phyloP scores from a whole-genome alignment of 2,797 vertebrate genomes.

The Nannoperca australis region DNA sequence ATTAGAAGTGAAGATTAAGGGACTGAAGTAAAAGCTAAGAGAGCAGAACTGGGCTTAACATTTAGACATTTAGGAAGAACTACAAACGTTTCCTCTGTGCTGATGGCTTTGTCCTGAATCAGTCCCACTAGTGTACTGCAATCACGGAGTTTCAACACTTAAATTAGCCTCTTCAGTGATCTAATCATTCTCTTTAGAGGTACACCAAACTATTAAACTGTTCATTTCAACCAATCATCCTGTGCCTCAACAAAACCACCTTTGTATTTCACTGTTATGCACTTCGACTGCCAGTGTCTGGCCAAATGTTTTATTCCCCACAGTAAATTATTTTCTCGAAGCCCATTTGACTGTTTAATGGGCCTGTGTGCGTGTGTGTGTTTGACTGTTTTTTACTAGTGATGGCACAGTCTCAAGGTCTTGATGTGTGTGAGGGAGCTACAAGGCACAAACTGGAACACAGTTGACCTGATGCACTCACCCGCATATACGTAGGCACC shows the following conservation, averaged over 20 bases:
- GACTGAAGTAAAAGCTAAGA: slow-evolving; percentile 10
- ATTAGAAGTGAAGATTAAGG: slow-evolving; percentile 6
- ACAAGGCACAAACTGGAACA: slow-evolving; percentile 25
- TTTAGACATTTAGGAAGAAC: slow-evolving; percentile 7
- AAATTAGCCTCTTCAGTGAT: slow-evolving; percentile 44
- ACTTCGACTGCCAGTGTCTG: slow-evolving; percentile 59
- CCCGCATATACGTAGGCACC: background rate
- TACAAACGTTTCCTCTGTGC: slow-evolving; percentile 27
- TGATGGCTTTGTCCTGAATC: slow-evolving; percentile 26
- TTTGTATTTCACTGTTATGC: slow-evolving; percentile 65
- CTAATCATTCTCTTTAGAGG: slow-evolving; percentile 59
- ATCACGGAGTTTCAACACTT: slow-evolving; percentile 42
- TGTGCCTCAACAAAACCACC: slow-evolving; percentile 63
- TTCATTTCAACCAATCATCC: slow-evolving; percentile 57
- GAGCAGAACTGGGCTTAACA: background rate
- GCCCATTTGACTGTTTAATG: slow-evolving; percentile 59
- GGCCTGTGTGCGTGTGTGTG: slow-evolving; percentile 20
- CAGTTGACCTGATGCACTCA: slow-evolving; percentile 31
- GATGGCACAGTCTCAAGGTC: slow-evolving; percentile 22
- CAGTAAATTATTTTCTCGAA: slow-evolving; percentile 53
- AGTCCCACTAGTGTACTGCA: slow-evolving; percentile 18
- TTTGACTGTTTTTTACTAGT: slow-evolving; percentile 34
- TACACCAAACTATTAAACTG: slow-evolving; percentile 53
- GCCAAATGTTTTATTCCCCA: slow-evolving; percentile 69
- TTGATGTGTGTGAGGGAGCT: slow-evolving; percentile 12